These are phyloP conservation scores for Lepidocyrtoides sp. DNA, from an alignment of 2,888 invertebrate genomes.

Conservation along the genomic window DNA sequence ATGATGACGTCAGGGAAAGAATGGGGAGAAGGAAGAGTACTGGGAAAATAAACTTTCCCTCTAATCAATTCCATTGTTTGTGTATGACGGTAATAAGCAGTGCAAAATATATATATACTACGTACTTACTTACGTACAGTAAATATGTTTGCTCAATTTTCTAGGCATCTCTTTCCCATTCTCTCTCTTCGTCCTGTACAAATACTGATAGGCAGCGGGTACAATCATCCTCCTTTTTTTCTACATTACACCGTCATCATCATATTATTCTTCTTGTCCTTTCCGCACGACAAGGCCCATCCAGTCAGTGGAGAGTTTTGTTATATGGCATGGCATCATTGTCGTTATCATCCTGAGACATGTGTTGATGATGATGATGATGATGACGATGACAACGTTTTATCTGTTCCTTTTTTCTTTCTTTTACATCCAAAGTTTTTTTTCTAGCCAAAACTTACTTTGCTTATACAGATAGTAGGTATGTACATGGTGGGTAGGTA, in stretches of 20 bases:
- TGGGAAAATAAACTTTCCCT: constrained; percentile 81
- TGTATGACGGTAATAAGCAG: constrained; percentile 26
- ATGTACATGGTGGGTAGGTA: not conserved
- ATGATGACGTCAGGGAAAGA: constrained; percentile 73
- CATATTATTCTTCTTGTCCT: constrained; percentile 44
- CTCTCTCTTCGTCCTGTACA: no score
- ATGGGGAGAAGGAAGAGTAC: constrained; percentile 27
- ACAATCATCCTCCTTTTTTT: not conserved
- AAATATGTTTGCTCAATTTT: constrained; percentile 44
- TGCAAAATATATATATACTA: not conserved
- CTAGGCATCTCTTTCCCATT: not conserved
- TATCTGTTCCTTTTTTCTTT: constrained; percentile 35
- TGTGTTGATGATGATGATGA: not conserved
- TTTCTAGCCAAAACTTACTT: not conserved
- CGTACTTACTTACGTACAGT: not conserved
- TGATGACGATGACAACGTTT: constrained; percentile 11
- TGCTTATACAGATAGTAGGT: not conserved
- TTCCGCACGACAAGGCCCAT: constrained; percentile 46
- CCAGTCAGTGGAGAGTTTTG: constrained; percentile 41
- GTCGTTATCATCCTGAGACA: constrained; percentile 44
- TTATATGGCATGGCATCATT: constrained; percentile 17
- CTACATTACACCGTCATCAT: constrained; percentile 53
- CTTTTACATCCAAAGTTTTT: constrained; percentile 24
- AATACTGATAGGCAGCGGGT: constrained; percentile 5
- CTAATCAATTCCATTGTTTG: constrained; percentile 78